A percentile compares a stretch with the other conserved stretches of the same genome.
Conservation (phyloP, 2,888 invertebrate species). For the Patella depressa region DNA sequence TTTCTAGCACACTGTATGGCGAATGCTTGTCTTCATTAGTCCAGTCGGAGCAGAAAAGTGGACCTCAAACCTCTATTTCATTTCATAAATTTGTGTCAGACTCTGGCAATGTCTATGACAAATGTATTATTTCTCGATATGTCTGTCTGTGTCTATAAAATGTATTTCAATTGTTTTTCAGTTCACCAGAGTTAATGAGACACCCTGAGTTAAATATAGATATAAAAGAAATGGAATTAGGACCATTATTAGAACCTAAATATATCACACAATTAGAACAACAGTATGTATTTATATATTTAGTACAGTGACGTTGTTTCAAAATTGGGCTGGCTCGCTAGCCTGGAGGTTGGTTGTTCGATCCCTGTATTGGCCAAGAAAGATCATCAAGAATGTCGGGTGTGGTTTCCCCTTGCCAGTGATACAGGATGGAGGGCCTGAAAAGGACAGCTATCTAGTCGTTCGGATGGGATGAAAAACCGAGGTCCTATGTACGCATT, state of each 20-base stretch:
- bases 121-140: background rate
- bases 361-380: too few species aligned
- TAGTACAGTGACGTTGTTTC: too few species aligned
- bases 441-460: too few species aligned
- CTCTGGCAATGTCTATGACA: background rate
- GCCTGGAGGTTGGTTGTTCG: too few species aligned
- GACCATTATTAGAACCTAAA: conserved; percentile 83
- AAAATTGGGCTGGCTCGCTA: background rate
- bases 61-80: background rate
- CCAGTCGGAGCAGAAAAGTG: background rate
- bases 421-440: too few species aligned
- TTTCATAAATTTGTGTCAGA: background rate
- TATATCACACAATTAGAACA: conserved; percentile 84
- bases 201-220: conserved; percentile 84
- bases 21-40: too few species aligned
- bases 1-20: too few species aligned
- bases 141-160: background rate
- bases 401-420: too few species aligned
- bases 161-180: conserved; percentile 68
- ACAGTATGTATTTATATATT: conserved; percentile 77
- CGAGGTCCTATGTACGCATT: too few species aligned
- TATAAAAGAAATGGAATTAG: conserved; percentile 80
- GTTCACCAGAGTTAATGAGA: conserved; percentile 87
- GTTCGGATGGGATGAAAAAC: too few species aligned
- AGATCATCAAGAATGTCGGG: too few species aligned